Conservation (phyloP, 2,113 vertebrate genomes). For the Xiphophorus couchianus region DNA sequence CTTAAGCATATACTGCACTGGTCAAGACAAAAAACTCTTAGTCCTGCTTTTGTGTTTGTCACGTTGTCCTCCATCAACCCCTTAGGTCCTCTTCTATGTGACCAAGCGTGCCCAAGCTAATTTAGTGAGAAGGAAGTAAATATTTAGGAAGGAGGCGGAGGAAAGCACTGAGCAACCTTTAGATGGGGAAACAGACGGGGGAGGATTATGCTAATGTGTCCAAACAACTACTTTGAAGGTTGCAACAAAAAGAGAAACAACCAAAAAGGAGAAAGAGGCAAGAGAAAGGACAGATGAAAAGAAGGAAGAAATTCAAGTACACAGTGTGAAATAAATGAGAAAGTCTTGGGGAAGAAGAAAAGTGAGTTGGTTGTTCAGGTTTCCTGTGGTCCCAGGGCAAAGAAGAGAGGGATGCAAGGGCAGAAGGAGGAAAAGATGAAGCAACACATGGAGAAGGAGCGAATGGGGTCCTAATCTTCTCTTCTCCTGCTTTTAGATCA, state of each 20-base stretch:
- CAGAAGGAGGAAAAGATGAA: slow-evolving; percentile 38
- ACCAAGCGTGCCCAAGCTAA: slow-evolving; percentile 55
- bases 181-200: slow-evolving; percentile 21
- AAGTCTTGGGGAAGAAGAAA: slow-evolving; percentile 29
- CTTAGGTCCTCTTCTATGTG: slow-evolving; percentile 47
- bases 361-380: slow-evolving; percentile 23
- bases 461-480: slow-evolving; percentile 71
- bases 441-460: slow-evolving; percentile 33
- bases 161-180: slow-evolving; percentile 24
- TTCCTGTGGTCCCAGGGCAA: slow-evolving; percentile 36
- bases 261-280: slow-evolving; percentile 22
- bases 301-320: slow-evolving; percentile 30
- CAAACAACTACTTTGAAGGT: slow-evolving; percentile 50
- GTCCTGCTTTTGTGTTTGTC: slow-evolving; percentile 30
- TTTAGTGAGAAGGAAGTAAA: slow-evolving; percentile 61
- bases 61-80: slow-evolving; percentile 45
- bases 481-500: slow-evolving; percentile 47
- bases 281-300: slow-evolving; percentile 5
- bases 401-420: slow-evolving; percentile 23
- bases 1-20: slow-evolving; percentile 7
- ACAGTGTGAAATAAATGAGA: slow-evolving; percentile 58
- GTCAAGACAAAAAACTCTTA: slow-evolving; percentile 22
- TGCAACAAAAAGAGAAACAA: slow-evolving; percentile 11
- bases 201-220: slow-evolving; percentile 68
- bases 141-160: slow-evolving; percentile 61